phyloP scores from a whole-genome alignment of 2,888 invertebrate species.

The Heliconius ethilla region DNA sequence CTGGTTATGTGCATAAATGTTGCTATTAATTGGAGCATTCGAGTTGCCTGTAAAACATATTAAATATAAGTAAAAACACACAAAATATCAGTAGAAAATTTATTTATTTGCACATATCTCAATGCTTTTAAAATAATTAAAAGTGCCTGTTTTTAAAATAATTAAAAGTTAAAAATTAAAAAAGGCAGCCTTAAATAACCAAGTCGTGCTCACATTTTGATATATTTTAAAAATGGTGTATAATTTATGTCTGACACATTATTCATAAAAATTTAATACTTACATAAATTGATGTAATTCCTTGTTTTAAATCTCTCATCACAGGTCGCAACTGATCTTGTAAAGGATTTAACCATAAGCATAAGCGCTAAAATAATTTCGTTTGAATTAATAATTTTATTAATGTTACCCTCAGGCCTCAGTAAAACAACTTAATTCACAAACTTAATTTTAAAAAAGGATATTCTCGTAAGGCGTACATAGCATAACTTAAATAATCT shows the following conservation, averaged over 20 bases:
- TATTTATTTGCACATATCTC: not conserved
- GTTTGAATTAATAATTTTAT: not conserved
- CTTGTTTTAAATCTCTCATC: conserved; percentile 73
- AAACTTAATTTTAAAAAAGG: too few relatives aligned
- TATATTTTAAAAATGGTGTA: not conserved
- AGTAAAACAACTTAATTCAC: not conserved
- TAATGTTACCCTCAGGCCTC: not conserved
- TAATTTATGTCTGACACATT: not conserved
- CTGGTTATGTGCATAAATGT: conserved; percentile 67
- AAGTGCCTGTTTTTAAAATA: too few relatives aligned
- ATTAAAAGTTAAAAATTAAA: too few relatives aligned
- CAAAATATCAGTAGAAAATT: not conserved
- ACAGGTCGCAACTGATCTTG: conserved; percentile 75
- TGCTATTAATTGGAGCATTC: conserved; percentile 66
- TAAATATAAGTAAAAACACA: not conserved
- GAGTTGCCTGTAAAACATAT: conserved; percentile 60
- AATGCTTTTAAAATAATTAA: too few relatives aligned
- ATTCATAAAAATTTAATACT: conserved; percentile 44
- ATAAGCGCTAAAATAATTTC: conserved; percentile 63
- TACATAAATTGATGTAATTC: conserved; percentile 69
- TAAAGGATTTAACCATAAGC: conserved; percentile 75
- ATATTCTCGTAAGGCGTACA: too few relatives aligned
- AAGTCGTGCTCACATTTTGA: not conserved
- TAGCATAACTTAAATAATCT: not conserved
- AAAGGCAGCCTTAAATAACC: not conserved